Evolutionary conservation across 1,140 invertebrate genomes (phyloP), one percentile per base, ranked within the genome.

Genomic region (Caerostris extrusa): DNA sequence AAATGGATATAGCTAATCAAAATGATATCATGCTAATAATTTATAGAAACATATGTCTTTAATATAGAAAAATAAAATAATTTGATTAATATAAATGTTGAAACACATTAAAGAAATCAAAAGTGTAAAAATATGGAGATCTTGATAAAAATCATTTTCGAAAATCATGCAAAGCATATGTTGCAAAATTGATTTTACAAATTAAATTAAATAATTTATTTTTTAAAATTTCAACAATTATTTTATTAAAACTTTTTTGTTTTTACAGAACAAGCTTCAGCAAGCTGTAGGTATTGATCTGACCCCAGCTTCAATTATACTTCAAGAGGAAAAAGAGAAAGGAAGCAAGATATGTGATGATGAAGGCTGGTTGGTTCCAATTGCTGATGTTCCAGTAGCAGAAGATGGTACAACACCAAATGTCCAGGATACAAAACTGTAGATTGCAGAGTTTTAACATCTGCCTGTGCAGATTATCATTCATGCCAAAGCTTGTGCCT

Each of bases 391-490:
- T n/a, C 90, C 90, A n/a, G 12, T 85, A 7, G 69, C 90, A 77
- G 90, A 92, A 85, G 90, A 92, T 50, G 67, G 7, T 64, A 83
- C 85, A 64, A 61, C 14, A 3, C 90, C 90, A 57, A 34, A 53
- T 67, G 61, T 92, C 7, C 90, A 92, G 58, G 90, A 92, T 56
- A 92, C 90, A 55, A 92, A 92, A 67, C 90, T 92, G 56, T 92
- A 92, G 58, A 34, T 10, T 82, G 56, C 34, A 50, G 61, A 64
- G 71, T 77, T 53, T n/a, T 7, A 50, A 50, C 71, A 8, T 77
- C 34, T 77, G 19, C 71, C 53, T 19, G 14, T 77, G 71, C 50
- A 50, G 8, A 50, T 77, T 8, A 53, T 77, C 71, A 53, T 50
- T 77, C 50, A 77, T 77, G 71, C 71, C 71, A 77, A 77, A 77